These are phyloP conservation scores for Drosophila bocki DNA, from an alignment of 1,140 invertebrate genomes.

Conservation along the genomic window DNA sequence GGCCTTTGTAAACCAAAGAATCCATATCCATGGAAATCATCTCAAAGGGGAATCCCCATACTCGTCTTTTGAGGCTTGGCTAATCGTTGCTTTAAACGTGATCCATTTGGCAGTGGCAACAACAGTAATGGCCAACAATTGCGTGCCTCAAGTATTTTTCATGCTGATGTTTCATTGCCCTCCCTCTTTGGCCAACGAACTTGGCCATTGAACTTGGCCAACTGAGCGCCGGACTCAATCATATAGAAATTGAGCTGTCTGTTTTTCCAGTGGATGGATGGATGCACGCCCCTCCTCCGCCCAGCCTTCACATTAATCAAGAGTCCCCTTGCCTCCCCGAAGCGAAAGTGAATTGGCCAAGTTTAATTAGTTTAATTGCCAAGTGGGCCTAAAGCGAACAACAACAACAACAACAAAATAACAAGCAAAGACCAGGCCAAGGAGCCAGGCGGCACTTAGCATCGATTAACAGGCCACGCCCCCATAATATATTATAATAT, in stretches of 20 bases:
- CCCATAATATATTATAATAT: background rate
- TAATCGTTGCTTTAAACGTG: constrained; percentile 1
- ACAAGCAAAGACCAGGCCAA: background rate
- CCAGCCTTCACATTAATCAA: background rate
- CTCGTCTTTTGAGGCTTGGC: background rate
- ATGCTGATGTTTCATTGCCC: constrained; percentile 45
- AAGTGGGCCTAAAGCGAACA: constrained; percentile 21
- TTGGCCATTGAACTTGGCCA: constrained; percentile 66
- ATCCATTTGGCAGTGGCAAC: background rate
- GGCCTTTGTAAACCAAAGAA: background rate
- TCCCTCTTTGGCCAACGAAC: constrained; percentile 20
- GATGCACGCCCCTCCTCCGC: constrained; percentile 3
- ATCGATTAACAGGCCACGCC: constrained; percentile 11
- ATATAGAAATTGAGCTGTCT: constrained; percentile 51
- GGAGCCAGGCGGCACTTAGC: constrained; percentile 5
- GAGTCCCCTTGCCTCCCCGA: background rate
- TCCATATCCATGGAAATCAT: background rate
- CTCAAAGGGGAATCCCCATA: background rate
- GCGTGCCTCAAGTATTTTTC: constrained; percentile 64
- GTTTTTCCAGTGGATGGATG: constrained; percentile 7
- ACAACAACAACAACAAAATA: background rate
- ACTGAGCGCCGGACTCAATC: constrained; percentile 48
- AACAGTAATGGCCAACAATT: constrained; percentile 26
- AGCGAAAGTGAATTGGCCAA: constrained; percentile 67
- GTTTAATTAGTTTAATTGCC: constrained; percentile 77